Base-by-base conservation (phyloP, 2,797 vertebrate genomes). In the Limnodromus scolopaceus region DNA sequence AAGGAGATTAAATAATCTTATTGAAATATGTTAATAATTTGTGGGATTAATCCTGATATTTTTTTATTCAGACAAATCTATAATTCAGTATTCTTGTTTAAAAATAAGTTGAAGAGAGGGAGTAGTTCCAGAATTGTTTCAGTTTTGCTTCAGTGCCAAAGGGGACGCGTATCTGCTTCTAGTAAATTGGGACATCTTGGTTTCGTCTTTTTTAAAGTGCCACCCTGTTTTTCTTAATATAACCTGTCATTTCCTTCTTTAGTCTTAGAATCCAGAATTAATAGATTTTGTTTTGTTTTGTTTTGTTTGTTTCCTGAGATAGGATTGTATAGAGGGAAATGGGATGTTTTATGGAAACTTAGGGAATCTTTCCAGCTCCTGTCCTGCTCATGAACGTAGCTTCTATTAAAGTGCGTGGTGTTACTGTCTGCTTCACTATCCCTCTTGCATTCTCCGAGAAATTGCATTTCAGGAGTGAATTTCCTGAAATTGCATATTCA, bases 281-380 rank as follows among this genome's bases (percentile, higher is more conserved):
- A 96, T 83, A 92, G 93, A 54, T 76, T 92, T 83, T 75, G 55
- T 45, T 84, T 80, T 89, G 70, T 38, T 93, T 91, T 89, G 85
- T 61, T 95, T 57, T 94, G 57, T 94, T 96, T 95, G 36, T 95
- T 96, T 97, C 85, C 96, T 91, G 93, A 53, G 74, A 80, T 77
- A 89, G 92, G 88, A 75, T 91, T 96, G 84, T 96, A 89, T 94
- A 74, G 96, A 92, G 88, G 96, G 96, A 97, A 97, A 80, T 93
- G 84, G 80, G 81, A 87, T 89, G 78, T 93, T 96, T 87, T 32
- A 64, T 82, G 88, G 93, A 93, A 95, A 96, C 54, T 34, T 69
- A 69, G 85, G 86, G 94, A 94, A 82, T 53, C 90, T 96, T 92
- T 90, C 74, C 85, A 94, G 75, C 85, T 92, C 80, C 49, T 86